These are phyloP conservation scores for Marcusenius ussheri DNA, from an alignment of 2,113 vertebrate species.

Conservation along the genomic window DNA sequence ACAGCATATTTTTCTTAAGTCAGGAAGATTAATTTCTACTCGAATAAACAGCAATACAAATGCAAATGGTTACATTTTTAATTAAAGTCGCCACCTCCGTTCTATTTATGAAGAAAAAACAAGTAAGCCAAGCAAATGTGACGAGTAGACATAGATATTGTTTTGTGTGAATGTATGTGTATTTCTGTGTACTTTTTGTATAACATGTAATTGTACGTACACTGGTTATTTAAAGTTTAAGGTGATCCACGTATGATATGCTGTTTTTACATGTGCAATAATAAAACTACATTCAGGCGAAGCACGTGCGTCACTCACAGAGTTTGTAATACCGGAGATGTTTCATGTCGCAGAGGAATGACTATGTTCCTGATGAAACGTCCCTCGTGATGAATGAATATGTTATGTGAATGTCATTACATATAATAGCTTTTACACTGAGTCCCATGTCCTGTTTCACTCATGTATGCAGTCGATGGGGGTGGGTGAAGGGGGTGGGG, in stretches of 20 bases:
- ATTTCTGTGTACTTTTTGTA: background rate
- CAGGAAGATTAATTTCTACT: slow-evolving; percentile 9
- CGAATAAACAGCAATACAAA: slow-evolving; percentile 14
- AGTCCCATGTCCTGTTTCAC: background rate
- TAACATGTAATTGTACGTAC: background rate
- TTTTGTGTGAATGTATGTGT: background rate
- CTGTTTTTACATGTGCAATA: background rate
- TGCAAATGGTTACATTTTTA: slow-evolving; percentile 10
- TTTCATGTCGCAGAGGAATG: background rate
- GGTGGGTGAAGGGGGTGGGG: background rate
- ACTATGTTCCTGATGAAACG: background rate
- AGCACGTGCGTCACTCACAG: background rate
- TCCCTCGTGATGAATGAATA: background rate
- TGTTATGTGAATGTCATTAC: slow-evolving; percentile 3
- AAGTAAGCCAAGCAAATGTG: background rate
- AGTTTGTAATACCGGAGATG: background rate
- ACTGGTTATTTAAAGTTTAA: background rate
- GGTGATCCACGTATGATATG: background rate
- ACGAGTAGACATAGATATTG: background rate
- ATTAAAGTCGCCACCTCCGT: background rate
- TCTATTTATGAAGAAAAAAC: background rate
- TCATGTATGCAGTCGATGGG: background rate
- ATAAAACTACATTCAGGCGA: background rate
- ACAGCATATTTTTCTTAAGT: slow-evolving; percentile 13
- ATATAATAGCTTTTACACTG: background rate